phyloP scores from a whole-genome alignment of 2,113 vertebrate species.

The Orientallactaga bullata region DNA sequence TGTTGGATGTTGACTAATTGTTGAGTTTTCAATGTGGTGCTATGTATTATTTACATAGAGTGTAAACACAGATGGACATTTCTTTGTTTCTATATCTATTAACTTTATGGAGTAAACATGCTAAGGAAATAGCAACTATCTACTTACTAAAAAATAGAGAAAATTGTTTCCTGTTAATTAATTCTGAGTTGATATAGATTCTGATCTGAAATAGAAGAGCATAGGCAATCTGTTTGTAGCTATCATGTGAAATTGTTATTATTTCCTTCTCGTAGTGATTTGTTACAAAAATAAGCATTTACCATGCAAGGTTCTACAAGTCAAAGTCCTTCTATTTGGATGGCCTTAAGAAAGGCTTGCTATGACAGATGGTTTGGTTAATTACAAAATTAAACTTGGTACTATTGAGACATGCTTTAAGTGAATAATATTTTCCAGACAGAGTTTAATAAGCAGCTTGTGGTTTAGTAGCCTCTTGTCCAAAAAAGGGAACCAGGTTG shows the following conservation, averaged over 20 bases:
- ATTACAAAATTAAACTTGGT: conserved; percentile 86
- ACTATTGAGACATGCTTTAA: conserved; percentile 84
- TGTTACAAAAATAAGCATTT: conserved; percentile 38
- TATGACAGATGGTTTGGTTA: conserved; percentile 84
- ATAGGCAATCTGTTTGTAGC: conserved; percentile 75
- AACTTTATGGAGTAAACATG: conserved; percentile 82
- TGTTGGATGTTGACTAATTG: conserved; percentile 78
- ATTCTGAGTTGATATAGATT: conserved; percentile 56
- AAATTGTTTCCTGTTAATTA: not conserved
- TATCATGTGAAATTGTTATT: conserved; percentile 76
- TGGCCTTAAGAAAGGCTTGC: conserved; percentile 67
- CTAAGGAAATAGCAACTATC: conserved; percentile 68
- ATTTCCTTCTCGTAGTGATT: conserved; percentile 74
- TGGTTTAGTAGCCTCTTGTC: conserved; percentile 81
- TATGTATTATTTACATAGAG: conserved; percentile 74
- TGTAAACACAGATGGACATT: conserved; percentile 76
- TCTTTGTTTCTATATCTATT: conserved; percentile 77
- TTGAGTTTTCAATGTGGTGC: conserved; percentile 77
- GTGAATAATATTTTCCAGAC: conserved; percentile 87
- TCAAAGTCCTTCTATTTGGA: conserved; percentile 74
- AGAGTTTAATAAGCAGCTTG: conserved; percentile 84
- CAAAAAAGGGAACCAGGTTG: conserved; percentile 73
- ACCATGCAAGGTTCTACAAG: conserved; percentile 67
- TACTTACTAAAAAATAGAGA: conserved; percentile 2
- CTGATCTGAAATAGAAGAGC: conserved; percentile 81